Percentiles rank a stretch among this genome's conserved stretches.
Evolutionary conservation across 2,113 vertebrate genomes (phyloP).

Genomic region (Hippocampus zosterae): DNA sequence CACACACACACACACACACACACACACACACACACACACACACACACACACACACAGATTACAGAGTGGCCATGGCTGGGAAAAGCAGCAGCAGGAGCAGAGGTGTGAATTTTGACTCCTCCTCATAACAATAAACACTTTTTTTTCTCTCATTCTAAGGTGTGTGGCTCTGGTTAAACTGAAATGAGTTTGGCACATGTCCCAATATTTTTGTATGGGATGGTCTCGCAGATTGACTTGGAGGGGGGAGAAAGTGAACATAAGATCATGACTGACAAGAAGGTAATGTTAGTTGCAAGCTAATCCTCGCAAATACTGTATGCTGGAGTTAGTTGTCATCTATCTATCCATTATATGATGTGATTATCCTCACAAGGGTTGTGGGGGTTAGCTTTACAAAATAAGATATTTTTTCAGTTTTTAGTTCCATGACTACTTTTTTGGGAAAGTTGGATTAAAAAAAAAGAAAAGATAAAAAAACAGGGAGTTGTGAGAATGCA

Average conservation of each 20-base stretch:
- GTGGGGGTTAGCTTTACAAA: neutral
- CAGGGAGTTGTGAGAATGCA: neutral
- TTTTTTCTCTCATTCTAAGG: conserved; percentile 24
- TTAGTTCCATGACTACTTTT: neutral
- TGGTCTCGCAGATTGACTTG: conserved; percentile 11
- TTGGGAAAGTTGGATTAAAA: neutral
- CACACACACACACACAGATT: conserved; percentile 25
- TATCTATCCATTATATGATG: neutral
- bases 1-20: conserved; percentile 18
- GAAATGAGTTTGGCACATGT: conserved; percentile 62
- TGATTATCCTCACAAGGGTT: neutral
- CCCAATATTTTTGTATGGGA: conserved; percentile 14
- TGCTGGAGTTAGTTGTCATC: neutral
- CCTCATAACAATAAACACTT: conserved; percentile 67
- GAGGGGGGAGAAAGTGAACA: neutral
- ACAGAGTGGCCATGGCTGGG: conserved; percentile 54
- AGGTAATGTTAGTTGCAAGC: neutral
- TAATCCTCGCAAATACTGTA: neutral
- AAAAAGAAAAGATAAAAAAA: no score
- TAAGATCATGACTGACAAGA: conserved; percentile 1
- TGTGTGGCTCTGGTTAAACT: conserved; percentile 26
- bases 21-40: conserved; percentile 5
- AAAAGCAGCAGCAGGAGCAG: conserved; percentile 64
- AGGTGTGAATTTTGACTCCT: conserved; percentile 82
- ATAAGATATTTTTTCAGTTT: neutral